These are phyloP conservation scores for Eledone cirrhosa DNA, from an alignment of 2,888 invertebrate genomes.

Conservation along the genomic window DNA sequence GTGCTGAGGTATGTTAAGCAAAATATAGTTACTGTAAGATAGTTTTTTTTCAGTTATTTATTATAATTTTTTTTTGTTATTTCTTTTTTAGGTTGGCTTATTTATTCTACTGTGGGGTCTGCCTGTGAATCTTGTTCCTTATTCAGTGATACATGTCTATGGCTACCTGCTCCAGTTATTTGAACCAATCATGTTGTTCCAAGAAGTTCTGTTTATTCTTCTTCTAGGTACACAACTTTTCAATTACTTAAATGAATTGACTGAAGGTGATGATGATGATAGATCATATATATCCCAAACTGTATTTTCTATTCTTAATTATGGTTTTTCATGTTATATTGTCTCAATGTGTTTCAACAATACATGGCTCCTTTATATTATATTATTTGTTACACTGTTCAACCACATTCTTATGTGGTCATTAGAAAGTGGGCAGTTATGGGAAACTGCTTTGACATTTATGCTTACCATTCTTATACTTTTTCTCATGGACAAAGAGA, in stretches of 20 bases:
- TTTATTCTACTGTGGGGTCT: conserved; percentile 8
- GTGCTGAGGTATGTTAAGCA: too few species aligned
- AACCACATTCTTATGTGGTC: not conserved
- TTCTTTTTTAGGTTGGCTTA: conserved; percentile 5
- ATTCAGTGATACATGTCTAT: not conserved
- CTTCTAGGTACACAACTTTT: not conserved
- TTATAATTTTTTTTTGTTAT: not conserved
- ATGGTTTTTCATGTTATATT: not conserved
- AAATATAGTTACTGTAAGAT: too few species aligned
- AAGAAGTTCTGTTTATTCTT: not conserved
- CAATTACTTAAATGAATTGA: conserved; percentile 4
- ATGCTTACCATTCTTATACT: not conserved
- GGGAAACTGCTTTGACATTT: not conserved
- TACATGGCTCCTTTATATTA: not conserved
- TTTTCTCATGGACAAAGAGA: not conserved
- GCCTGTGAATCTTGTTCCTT: not conserved
- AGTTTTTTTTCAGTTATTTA: not conserved
- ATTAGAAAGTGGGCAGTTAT: not conserved
- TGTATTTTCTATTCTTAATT: not conserved
- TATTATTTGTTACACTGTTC: not conserved
- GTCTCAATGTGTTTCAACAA: not conserved
- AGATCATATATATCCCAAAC: not conserved
- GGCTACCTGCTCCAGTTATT: not conserved
- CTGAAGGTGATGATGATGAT: conserved; percentile 10
- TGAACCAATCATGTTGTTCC: not conserved